phyloP scores from a whole-genome alignment of 2,113 vertebrate genomes.

The Accipiter cooperii region DNA sequence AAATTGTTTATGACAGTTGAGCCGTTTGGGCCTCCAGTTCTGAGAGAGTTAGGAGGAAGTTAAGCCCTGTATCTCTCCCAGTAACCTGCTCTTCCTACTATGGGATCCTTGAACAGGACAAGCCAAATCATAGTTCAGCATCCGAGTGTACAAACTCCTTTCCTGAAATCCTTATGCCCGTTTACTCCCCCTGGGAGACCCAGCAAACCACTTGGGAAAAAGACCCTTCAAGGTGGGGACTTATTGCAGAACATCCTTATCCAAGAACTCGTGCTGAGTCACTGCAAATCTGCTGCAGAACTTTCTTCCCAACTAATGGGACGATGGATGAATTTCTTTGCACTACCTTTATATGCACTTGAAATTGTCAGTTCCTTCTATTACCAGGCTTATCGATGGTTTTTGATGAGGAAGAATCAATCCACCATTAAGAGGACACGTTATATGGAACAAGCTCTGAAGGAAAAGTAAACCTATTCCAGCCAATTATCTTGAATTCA shows the following conservation, averaged over 20 bases:
- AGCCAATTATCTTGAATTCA: not conserved
- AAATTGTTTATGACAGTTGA: not conserved
- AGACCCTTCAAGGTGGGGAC: not conserved
- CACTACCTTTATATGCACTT: not conserved
- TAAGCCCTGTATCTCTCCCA: not conserved
- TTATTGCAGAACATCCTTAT: not conserved
- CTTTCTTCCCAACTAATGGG: not conserved
- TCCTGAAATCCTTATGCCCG: not conserved
- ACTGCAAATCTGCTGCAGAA: not conserved
- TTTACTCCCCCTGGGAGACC: not conserved
- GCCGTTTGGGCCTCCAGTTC: not conserved
- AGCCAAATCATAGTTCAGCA: not conserved
- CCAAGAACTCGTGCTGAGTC: fast-evolving
- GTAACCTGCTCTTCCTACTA: not conserved
- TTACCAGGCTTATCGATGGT: no score
- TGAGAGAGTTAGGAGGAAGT: not conserved
- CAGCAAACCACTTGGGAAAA: not conserved
- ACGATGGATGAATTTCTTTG: not conserved
- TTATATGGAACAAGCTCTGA: not conserved
- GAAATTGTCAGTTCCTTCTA: not conserved
- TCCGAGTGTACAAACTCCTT: not conserved
- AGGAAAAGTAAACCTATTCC: not conserved
- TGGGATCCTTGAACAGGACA: not conserved
- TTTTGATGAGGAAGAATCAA: not conserved
- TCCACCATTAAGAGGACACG: not conserved